A percentile compares a stretch with the other conserved stretches of the same genome.
Conservation (phyloP, 30 jellyfish, hydroid and myxozoan genomes). For the Calvadosia cruxmelitensis region DNA sequence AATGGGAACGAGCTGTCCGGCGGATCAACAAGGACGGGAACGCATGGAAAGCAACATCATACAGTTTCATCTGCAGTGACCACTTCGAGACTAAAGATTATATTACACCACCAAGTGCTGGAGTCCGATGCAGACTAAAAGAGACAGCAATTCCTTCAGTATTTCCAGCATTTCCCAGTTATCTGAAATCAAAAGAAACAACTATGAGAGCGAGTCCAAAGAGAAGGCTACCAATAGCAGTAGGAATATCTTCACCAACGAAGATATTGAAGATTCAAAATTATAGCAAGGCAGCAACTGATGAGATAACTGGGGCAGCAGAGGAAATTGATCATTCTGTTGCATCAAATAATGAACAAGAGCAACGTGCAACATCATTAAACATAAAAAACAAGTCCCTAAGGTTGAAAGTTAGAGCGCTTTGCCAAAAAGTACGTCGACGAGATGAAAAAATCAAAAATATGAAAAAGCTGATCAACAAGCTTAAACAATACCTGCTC, state of each 20-base stretch:
- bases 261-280: slow-evolving; percentile 11
- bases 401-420: slow-evolving; percentile 9
- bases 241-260: slow-evolving; percentile 5
- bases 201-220: slow-evolving; percentile 13
- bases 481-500: slow-evolving; percentile 18
- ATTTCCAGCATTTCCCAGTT: slow-evolving; percentile 21
- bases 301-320: too few species aligned
- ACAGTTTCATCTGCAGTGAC: slow-evolving; percentile 22
- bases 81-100: slow-evolving; percentile 17
- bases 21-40: slow-evolving; percentile 11
- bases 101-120: slow-evolving; percentile 22
- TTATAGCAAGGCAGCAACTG: slow-evolving; percentile 7
- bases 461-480: slow-evolving; percentile 5
- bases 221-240: not conserved
- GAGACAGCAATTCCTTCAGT: slow-evolving; percentile 14
- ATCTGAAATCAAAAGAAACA: slow-evolving; percentile 13
- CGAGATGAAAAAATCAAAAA: slow-evolving; percentile 11
- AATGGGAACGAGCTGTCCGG: slow-evolving; percentile 25
- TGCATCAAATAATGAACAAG: slow-evolving; percentile 1
- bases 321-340: not conserved
- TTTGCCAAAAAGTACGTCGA: slow-evolving; percentile 12
- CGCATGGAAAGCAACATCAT: slow-evolving; percentile 21
- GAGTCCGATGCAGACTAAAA: slow-evolving; percentile 24
- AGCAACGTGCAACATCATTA: too few species aligned
- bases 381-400: too few species aligned